Base-by-base conservation (phyloP, 2,797 vertebrate genomes). In the Schizopygopsis pylzovi region DNA sequence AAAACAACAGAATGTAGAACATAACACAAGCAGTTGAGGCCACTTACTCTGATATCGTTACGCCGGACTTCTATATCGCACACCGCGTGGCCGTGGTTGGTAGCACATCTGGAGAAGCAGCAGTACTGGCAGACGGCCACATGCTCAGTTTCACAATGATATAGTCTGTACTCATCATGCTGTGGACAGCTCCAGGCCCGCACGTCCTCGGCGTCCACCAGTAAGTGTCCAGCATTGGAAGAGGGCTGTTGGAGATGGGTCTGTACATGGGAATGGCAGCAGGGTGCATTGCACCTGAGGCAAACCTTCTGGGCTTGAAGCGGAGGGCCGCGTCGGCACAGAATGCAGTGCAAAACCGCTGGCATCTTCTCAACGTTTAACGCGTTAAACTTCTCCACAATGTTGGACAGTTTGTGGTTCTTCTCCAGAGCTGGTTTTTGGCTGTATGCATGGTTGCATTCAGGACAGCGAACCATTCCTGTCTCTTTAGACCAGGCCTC, bases 361-460 rank as follows among this genome's bases (percentile, higher is more conserved):
- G 96, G 95, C 22, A 95, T 94, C 92, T 97, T 97, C 91, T 97
- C 96, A 91, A 97, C 94, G 89, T 96, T 96, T 86, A 97, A 93
- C 10, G 96, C 97, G 92, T 99, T 99, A 96, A 99, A 99, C 94
- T 99, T 99, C 94, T 99, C 98, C 70, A 99, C 98, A 41, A 99
- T 99, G 95, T 99, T 99, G 93, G 98, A 98, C 93, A 99, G 96
- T 93, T 99, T 99, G 94, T 99, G 97, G 96, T 99, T 99, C 95
- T 99, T 99, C 95, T 99, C 98, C 92, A 99, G 94, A 91, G 95
- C 97, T 61, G 98, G 98, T 89, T 99, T 99, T 95, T 99, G 98
- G 87, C 97, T 97, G 95, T 99, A 99, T 87, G 97, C 97, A 91
- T 99, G 97, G 95, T 99, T 99, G 94, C 98, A 99, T 94, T 99